Conservation (phyloP, 2,888 invertebrate species). For the Lepidonotus clava region DNA sequence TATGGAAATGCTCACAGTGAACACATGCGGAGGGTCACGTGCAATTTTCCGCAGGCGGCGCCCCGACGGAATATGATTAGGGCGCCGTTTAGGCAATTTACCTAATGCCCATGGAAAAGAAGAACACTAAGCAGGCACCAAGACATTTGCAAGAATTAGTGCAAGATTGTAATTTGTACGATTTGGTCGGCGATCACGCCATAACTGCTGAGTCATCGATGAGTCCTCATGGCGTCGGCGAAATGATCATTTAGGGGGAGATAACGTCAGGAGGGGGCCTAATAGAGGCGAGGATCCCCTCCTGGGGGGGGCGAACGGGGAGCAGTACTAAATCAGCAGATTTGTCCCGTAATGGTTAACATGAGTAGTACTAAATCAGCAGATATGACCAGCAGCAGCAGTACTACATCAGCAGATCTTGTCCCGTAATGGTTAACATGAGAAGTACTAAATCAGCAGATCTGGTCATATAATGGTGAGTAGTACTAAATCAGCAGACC, state of each 20-base stretch:
- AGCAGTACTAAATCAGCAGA: too few relatives aligned
- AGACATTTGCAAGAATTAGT: conserved; percentile 21
- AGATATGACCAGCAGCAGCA: too few relatives aligned
- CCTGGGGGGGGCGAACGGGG: too few relatives aligned
- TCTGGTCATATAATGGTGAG: too few relatives aligned
- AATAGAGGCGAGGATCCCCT: too few relatives aligned
- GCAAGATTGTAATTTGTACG: conserved; percentile 26
- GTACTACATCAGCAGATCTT: too few relatives aligned
- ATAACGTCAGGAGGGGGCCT: background rate
- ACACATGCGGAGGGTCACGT: conserved; percentile 7
- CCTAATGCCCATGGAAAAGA: background rate
- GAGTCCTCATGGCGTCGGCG: background rate
- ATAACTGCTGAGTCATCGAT: conserved; percentile 3
- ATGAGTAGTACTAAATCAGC: too few relatives aligned
- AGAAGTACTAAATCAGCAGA: too few relatives aligned
- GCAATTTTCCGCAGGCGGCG: conserved; percentile 33
- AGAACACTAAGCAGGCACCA: background rate
- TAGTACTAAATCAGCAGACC: too few relatives aligned
- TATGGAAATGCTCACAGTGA: background rate
- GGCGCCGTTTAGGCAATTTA: conserved; percentile 19
- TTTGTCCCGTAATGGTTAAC: too few relatives aligned
- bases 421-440: too few relatives aligned
- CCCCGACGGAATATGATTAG: background rate
- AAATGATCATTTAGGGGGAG: background rate
- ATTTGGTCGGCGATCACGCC: conserved; percentile 9